Evolutionary conservation across 2,113 vertebrate species (phyloP).

Genomic region (Manacus vitellinus): DNA sequence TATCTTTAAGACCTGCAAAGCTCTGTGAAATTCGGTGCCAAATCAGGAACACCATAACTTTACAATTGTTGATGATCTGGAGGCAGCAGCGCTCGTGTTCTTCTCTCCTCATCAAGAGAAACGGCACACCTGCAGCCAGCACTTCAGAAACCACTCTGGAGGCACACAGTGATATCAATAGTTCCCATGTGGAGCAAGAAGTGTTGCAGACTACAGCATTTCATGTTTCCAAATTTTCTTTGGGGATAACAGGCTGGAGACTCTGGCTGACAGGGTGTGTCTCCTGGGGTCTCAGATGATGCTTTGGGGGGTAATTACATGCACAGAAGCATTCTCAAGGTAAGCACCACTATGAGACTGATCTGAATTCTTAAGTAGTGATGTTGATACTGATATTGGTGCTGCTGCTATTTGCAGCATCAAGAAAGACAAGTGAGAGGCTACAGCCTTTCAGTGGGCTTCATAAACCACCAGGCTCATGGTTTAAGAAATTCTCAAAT

Average conservation of each 20-base stretch:
- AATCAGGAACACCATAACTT: neutral
- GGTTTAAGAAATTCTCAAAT: neutral
- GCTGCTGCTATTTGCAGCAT: neutral
- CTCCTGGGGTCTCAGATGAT: neutral
- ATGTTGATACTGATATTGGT: neutral
- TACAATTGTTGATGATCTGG: neutral
- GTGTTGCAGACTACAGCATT: neutral
- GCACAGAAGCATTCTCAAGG: neutral
- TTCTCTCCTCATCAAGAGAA: neutral
- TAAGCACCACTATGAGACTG: neutral
- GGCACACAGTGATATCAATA: neutral
- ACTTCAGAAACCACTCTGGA: neutral
- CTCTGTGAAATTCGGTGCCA: neutral
- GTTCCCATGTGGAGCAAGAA: neutral
- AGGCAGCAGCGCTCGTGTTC: neutral
- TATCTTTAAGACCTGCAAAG: conserved; percentile 3
- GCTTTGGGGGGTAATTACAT: neutral
- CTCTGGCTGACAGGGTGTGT: neutral
- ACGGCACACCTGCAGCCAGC: neutral
- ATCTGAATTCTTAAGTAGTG: neutral
- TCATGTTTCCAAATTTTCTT: neutral
- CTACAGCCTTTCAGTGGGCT: neutral
- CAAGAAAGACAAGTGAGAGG: neutral
- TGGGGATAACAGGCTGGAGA: neutral
- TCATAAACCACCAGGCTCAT: neutral